Evolutionary conservation across 2,888 invertebrate genomes (phyloP).

Genomic region (Trilocha varians): DNA sequence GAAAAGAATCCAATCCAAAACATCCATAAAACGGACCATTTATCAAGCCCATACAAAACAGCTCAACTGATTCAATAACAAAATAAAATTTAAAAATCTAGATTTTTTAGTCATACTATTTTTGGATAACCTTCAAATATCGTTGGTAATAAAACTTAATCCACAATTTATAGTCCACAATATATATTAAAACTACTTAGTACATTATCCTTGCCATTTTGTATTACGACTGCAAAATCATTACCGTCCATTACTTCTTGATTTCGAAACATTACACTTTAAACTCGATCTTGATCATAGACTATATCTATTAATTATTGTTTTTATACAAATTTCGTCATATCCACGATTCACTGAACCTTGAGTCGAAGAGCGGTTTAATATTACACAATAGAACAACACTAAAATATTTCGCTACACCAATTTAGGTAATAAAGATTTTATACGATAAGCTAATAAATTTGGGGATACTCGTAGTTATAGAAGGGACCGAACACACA

Average conservation of each 20-base stretch:
- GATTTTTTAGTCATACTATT: too few relatives aligned
- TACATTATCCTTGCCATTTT: not conserved
- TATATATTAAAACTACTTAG: not conserved
- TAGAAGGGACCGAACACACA: too few relatives aligned
- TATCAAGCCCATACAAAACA: too few relatives aligned
- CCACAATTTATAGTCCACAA: too few relatives aligned
- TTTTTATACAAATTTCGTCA: slow-evolving; percentile 1
- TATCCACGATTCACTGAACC: not conserved
- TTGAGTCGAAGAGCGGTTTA: not conserved
- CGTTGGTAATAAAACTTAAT: not conserved
- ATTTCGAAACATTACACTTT: not conserved
- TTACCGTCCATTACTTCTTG: not conserved
- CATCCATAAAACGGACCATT: too few relatives aligned
- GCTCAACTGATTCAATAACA: too few relatives aligned
- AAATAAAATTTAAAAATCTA: not conserved
- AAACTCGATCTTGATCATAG: not conserved
- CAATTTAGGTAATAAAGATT: too few relatives aligned
- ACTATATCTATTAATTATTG: not conserved
- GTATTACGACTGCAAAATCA: not conserved
- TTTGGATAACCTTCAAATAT: not conserved
- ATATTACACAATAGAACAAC: not conserved
- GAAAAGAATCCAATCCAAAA: too few relatives aligned
- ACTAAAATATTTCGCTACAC: too few relatives aligned
- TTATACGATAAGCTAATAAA: too few relatives aligned
- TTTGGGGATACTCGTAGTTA: too few relatives aligned